phyloP scores from a whole-genome alignment of 2,797 vertebrate species.

The Orestias chungarensis region DNA sequence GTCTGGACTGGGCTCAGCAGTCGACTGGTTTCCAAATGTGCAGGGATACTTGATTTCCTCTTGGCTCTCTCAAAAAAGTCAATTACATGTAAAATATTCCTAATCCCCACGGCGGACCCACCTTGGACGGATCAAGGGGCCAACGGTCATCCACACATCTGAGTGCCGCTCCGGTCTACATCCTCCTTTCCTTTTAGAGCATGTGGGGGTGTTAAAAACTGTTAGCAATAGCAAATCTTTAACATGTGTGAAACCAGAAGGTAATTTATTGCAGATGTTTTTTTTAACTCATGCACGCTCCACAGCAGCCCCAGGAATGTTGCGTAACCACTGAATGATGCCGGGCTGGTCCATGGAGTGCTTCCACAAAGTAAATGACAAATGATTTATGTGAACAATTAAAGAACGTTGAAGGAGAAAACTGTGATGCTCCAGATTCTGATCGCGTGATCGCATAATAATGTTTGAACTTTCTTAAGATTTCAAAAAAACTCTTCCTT shows the following conservation, averaged over 20 bases:
- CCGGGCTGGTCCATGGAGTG: constrained; percentile 18
- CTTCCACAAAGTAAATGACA: constrained; percentile 32
- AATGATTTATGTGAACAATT: constrained; percentile 65
- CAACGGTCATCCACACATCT: constrained; percentile 23
- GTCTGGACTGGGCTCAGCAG: constrained; percentile 46
- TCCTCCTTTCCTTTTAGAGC: constrained; percentile 14
- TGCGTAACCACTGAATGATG: constrained; percentile 17
- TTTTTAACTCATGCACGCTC: neutral
- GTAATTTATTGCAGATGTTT: neutral
- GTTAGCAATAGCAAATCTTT: constrained; percentile 19
- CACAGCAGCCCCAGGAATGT: constrained; percentile 19
- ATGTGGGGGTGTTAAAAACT: constrained; percentile 9
- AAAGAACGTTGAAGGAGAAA: constrained; percentile 45
- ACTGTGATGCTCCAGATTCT: constrained; percentile 66
- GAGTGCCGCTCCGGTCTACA: constrained; percentile 13
- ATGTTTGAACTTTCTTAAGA: constrained; percentile 80
- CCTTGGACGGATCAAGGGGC: constrained; percentile 3
- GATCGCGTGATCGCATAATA: constrained; percentile 79
- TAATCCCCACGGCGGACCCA: constrained; percentile 6
- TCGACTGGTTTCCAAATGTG: constrained; percentile 32
- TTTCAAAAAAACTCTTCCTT: constrained; percentile 79
- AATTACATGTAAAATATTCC: constrained; percentile 18
- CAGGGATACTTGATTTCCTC: constrained; percentile 38
- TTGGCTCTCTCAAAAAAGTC: constrained; percentile 11
- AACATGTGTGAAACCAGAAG: constrained; percentile 3